Conservation (phyloP, 2,113 vertebrate genomes). For the Aegithalos caudatus region DNA sequence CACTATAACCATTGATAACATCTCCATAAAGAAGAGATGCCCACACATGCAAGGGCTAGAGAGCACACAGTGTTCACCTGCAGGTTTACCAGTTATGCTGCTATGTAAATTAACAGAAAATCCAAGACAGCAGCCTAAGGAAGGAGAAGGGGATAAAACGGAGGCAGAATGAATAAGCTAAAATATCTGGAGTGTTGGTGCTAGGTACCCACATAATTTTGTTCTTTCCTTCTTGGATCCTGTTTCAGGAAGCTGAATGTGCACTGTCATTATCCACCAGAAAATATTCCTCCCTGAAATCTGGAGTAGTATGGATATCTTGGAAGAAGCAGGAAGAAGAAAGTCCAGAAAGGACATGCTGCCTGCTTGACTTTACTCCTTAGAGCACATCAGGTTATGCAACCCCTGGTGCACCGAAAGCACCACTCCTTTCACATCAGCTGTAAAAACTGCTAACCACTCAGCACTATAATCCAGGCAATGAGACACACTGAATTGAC, state of each 20-base stretch:
- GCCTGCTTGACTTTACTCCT: not conserved
- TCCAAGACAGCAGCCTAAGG: not conserved
- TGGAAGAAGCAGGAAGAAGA: not conserved
- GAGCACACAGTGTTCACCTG: not conserved
- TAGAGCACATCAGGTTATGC: not conserved
- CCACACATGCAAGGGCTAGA: not conserved
- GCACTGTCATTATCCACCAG: not conserved
- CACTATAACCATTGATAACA: not conserved
- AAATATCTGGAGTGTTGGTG: not conserved
- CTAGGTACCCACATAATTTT: not conserved
- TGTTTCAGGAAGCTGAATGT: not conserved
- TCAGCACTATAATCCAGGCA: not conserved
- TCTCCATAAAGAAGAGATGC: not conserved
- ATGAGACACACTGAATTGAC: not conserved
- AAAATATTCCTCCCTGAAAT: not conserved
- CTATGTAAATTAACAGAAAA: not conserved
- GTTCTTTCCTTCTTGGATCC: not conserved
- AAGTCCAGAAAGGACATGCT: not conserved
- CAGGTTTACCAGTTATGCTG: not conserved
- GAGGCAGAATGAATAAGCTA: not conserved
- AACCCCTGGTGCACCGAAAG: not conserved
- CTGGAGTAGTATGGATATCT: not conserved
- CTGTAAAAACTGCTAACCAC: not conserved
- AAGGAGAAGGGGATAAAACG: not conserved
- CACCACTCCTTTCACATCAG: not conserved